These are phyloP conservation scores for Dicrurus megarhynchus DNA, from an alignment of 2,113 vertebrate genomes.

Conservation along the genomic window DNA sequence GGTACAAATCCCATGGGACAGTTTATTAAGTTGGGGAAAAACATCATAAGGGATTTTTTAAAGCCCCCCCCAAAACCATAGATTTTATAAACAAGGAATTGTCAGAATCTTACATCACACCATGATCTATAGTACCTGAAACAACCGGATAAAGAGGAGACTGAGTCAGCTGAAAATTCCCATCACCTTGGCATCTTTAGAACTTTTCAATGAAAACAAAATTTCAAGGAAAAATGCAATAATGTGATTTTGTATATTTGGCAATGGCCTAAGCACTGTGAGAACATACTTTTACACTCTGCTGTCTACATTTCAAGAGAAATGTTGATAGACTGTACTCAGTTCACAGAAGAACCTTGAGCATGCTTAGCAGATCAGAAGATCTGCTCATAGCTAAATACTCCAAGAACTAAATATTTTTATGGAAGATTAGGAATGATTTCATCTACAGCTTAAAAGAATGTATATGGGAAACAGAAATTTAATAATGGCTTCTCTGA, in stretches of 20 bases:
- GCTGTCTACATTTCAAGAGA: background rate
- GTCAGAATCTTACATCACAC: background rate
- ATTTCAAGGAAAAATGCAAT: background rate
- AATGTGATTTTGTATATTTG: background rate
- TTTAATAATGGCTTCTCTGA: background rate
- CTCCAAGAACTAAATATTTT: background rate
- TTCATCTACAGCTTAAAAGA: background rate
- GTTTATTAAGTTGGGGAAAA: background rate
- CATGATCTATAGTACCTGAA: background rate
- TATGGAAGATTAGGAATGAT: background rate
- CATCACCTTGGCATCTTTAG: background rate
- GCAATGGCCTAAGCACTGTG: background rate
- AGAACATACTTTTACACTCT: background rate
- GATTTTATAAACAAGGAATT: background rate
- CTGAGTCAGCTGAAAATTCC: background rate
- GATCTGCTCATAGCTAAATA: background rate
- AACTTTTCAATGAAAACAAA: background rate
- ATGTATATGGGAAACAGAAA: background rate
- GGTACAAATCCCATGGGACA: background rate
- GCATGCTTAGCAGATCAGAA: background rate
- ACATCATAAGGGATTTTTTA: background rate
- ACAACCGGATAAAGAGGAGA: background rate
- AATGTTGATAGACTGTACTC: background rate
- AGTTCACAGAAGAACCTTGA: background rate
- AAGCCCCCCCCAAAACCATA: background rate